Base-by-base conservation (phyloP, 37 sponge, comb jelly and placozoan genomes). In the Aplysina aerophoba region DNA sequence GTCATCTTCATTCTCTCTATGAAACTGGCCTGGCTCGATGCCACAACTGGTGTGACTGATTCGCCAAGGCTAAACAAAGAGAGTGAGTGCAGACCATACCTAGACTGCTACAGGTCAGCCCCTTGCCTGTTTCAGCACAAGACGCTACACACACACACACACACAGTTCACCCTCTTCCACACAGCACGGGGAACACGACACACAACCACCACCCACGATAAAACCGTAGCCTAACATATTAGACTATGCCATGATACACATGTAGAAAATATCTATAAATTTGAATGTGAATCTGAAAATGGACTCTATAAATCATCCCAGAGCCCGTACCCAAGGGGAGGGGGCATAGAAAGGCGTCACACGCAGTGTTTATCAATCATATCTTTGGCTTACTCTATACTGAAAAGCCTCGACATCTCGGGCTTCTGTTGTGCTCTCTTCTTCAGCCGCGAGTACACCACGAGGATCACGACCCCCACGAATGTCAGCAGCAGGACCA, bases 1-100 rank as follows among this genome's bases (percentile, higher is more conserved):
- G 88, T 88, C 0, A 83, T 16, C 56, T 93, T 90, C 94, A 93
- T 93, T 33, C 64, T 87, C 66, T 81, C 59, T 0, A 93, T 40
- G 38, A 93, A 86, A 55, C 68, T 90, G 15, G 83, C 88, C 11
- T 59, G 69, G 13, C 82, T 31, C 19, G 59, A 16, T 0, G 61
- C 79, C 74, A 34, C 59, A 21, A 13, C 37, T 21, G 40, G 22
- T 25, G 30, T 25, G 1, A 92, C 69, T 27, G 79, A 85, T 16
- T 80, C 56, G 57, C 92, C 89, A 62, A 88, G 63, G 24, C 50
- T 41, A 38, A 54, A 44, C 54, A 38, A 14, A 33, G 36, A 56
- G 24, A 39, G 34, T 16, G 27, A 62, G 37, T 8, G 4, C 15
- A n/a, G n/a, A n/a, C n/a, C n/a, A n/a, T n/a, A n/a, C n/a, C n/a